Conservation (phyloP, 2,888 invertebrate genomes). For the Tenthredo scrophulariae region DNA sequence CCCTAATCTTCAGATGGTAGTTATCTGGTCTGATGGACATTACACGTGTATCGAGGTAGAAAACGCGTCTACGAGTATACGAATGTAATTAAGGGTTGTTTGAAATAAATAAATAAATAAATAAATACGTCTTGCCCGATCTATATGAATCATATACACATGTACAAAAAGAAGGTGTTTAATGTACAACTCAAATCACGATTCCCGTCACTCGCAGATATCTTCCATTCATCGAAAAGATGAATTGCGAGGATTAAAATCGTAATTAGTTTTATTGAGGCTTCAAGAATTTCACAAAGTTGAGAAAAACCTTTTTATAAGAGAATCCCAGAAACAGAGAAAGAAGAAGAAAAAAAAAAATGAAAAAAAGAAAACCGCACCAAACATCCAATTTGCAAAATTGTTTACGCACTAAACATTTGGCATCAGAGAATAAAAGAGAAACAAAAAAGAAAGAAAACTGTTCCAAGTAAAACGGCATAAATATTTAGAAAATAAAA, state of each 20-base stretch:
- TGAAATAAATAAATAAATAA: not conserved
- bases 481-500: not conserved
- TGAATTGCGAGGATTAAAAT: not conserved
- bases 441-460: not conserved
- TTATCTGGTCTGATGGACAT: not conserved
- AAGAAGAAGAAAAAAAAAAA: not conserved
- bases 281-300: not conserved
- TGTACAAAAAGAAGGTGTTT: not conserved
- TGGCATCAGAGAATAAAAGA: not conserved
- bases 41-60: not conserved
- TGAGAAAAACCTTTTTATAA: not conserved
- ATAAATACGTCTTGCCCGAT: too few species aligned
- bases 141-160: too few species aligned
- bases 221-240: not conserved
- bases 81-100: not conserved
- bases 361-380: not conserved
- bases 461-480: not conserved
- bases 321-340: not conserved
- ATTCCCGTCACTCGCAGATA: not conserved
- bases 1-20: constrained; percentile 30
- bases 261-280: not conserved
- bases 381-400: not conserved
- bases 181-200: not conserved
- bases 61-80: not conserved
- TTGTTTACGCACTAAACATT: not conserved